Conservation (phyloP, 2,113 vertebrate species). For the Corythornis vintsioides region DNA sequence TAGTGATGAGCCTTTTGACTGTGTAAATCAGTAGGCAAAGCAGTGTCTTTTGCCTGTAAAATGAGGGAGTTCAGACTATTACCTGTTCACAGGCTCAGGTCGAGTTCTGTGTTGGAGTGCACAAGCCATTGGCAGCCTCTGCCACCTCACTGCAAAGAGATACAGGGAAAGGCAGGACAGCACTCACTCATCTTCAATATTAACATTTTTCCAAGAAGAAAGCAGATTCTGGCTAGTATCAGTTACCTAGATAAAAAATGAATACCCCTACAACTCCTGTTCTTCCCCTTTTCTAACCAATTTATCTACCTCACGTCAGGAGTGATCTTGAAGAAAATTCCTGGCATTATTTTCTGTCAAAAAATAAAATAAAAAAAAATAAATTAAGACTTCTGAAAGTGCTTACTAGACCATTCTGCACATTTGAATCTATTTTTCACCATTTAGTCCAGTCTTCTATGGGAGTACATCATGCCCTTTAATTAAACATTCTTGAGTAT, state of each 20-base stretch:
- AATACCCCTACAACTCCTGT: neutral
- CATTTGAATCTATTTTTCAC: slow-evolving; percentile 19
- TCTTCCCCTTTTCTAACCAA: neutral
- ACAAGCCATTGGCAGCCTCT: neutral
- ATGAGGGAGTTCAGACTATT: neutral
- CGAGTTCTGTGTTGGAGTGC: neutral
- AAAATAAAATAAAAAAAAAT: neutral
- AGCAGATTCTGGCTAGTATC: neutral
- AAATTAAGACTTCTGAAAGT: neutral
- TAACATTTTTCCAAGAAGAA: neutral
- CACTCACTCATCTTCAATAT: neutral
- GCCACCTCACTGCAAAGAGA: neutral
- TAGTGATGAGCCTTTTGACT: neutral
- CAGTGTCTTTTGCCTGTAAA: slow-evolving; percentile 7
- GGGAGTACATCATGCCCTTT: slow-evolving; percentile 36
- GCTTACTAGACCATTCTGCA: neutral
- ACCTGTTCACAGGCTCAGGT: neutral
- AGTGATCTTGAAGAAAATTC: neutral
- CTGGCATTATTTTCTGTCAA: neutral
- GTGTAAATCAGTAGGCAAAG: slow-evolving; percentile 6
- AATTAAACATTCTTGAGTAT: slow-evolving; percentile 54
- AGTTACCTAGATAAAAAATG: neutral
- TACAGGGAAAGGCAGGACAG: neutral
- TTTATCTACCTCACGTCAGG: neutral
- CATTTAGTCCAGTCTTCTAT: neutral